A percentile compares a stretch with the other conserved stretches of the same genome.
Evolutionary conservation across 2,888 invertebrate genomes (phyloP).

Genomic region (Coelopa pilipes): DNA sequence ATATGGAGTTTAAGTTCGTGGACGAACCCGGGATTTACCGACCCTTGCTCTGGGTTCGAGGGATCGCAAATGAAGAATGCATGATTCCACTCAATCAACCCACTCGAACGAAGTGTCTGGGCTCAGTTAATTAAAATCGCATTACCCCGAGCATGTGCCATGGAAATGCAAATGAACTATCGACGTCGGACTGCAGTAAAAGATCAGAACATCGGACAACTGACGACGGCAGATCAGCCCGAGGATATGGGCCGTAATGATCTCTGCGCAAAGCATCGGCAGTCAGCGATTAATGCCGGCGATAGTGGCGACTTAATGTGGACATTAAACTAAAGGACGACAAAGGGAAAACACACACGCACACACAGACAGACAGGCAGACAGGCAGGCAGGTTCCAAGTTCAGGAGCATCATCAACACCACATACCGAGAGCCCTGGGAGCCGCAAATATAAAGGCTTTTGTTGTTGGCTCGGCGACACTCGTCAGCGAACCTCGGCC

Average conservation of each 20-base stretch:
- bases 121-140: constrained; percentile 25
- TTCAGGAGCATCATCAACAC: background rate
- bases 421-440: too few relatives aligned
- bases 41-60: too few relatives aligned
- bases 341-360: too few relatives aligned
- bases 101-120: too few relatives aligned
- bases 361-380: too few relatives aligned
- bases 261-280: background rate
- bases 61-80: too few relatives aligned
- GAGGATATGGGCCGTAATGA: background rate
- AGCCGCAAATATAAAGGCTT: too few relatives aligned
- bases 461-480: too few relatives aligned
- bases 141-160: background rate
- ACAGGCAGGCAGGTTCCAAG: background rate
- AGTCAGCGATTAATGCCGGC: constrained; percentile 18
- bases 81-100: too few relatives aligned
- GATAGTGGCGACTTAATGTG: constrained; percentile 22
- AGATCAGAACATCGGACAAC: background rate
- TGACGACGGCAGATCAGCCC: background rate
- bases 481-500: too few relatives aligned
- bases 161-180: constrained; percentile 18
- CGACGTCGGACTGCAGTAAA: background rate
- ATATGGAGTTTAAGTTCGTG: too few relatives aligned
- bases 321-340: constrained; percentile 15
- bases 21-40: too few relatives aligned